Base-by-base conservation (phyloP, 1,140 invertebrate genomes). In the Mycetomoellerius zeteki region DNA sequence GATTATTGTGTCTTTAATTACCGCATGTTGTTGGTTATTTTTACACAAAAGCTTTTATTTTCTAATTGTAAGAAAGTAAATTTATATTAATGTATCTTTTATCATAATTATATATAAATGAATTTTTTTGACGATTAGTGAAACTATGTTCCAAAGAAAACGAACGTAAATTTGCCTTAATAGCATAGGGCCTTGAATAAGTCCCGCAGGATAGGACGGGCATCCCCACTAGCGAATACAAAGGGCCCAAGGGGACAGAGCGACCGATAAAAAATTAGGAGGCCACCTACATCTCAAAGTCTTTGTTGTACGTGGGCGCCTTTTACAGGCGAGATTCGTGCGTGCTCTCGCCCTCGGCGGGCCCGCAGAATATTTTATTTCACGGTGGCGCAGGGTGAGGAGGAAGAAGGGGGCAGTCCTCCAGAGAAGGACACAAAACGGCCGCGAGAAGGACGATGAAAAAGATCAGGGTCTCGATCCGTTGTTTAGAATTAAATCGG, bases 231-330 rank as follows among this genome's bases (percentile, higher is more conserved):
- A 30, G 43, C 43, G 24, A 10, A 3, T 47, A 64, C 19, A 19
- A 65, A 14, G 16, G 19, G 10, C 58, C 19, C 8, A 1, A 77
- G 37, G 21, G 56, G 58, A 16, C 16, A 33, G 43, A 56, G 84
- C 78, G 52, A 60, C 56, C 67, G 75, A 89, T 86, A 89, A 88
- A 88, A 88, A 88, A 88, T 88, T 88, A 81, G 87, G 71, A 82
- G 73, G 80, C 81, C 86, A 88, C 82, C 88, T 88, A 81, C 52
- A 71, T 81, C 65, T 71, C 21, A n/a, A 30, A 37, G 30, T 85
- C 86, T 87, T 88, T 88, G 86, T 89, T 87, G 65, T 86, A 54
- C 62, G 43, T 85, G 86, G 86, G 75, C 71, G 72, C 67, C 50
- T 87, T 86, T 86, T 69, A 73, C 37, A 80, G 64, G 16, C 78